These are phyloP conservation scores for Pterocles orientalis DNA, from an alignment of 2,113 vertebrate species.

Conservation along the genomic window DNA sequence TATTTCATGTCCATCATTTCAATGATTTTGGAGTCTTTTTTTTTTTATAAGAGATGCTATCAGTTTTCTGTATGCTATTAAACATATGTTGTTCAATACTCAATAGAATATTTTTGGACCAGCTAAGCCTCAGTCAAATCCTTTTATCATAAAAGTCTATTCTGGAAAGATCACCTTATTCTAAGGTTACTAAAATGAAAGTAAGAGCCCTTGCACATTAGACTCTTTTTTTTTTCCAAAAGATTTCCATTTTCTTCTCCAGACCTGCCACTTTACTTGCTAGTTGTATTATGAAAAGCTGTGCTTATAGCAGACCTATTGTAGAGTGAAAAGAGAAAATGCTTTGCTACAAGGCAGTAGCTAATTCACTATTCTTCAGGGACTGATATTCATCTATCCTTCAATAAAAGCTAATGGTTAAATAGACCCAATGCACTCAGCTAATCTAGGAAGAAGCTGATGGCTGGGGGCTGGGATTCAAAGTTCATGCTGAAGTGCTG, in stretches of 20 bases:
- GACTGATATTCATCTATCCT: constrained; percentile 74
- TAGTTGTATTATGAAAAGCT: constrained; percentile 61
- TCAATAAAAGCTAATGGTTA: constrained; percentile 78
- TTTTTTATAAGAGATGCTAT: background rate
- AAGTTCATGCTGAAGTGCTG: constrained; percentile 47
- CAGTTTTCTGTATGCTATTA: background rate
- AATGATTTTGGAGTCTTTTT: background rate
- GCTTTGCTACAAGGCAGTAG: constrained; percentile 72
- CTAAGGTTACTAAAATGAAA: constrained; percentile 47
- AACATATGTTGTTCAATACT: constrained; percentile 3
- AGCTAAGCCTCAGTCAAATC: background rate
- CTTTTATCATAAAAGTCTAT: constrained; percentile 28
- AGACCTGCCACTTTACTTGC: constrained; percentile 45
- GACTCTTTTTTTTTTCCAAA: constrained; percentile 25
- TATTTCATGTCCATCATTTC: background rate
- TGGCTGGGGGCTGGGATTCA: constrained; percentile 66
- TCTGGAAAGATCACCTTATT: constrained; percentile 46
- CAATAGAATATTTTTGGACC: background rate
- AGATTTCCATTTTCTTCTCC: constrained; percentile 69
- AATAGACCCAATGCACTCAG: constrained; percentile 74
- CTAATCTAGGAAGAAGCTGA: constrained; percentile 74
- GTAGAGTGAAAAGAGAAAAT: constrained; percentile 68
- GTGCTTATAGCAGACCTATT: constrained; percentile 68
- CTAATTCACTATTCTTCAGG: constrained; percentile 76
- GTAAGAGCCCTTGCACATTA: constrained; percentile 19